A percentile compares a stretch with the other conserved stretches of the same genome.
These are phyloP conservation scores for Aporophyla nigra DNA, from an alignment of 2,888 invertebrate genomes.

Conservation along the genomic window DNA sequence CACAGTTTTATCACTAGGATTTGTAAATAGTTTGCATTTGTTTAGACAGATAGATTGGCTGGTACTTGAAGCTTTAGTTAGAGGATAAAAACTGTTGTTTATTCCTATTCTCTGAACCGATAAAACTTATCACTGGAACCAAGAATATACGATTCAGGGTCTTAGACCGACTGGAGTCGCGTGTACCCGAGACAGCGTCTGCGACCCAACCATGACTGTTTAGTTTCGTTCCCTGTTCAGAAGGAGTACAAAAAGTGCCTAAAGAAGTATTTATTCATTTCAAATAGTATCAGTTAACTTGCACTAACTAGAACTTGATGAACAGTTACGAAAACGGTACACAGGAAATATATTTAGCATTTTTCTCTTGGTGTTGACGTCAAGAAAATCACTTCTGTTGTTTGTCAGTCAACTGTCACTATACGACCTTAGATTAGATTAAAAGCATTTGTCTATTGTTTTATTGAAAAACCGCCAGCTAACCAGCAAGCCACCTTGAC, in stretches of 20 bases:
- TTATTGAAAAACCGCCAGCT: neutral
- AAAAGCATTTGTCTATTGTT: neutral
- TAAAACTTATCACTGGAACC: neutral
- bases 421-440: neutral
- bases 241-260: neutral
- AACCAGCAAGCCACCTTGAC: neutral
- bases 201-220: neutral
- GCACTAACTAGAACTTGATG: neutral
- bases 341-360: too few species aligned
- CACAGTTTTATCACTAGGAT: constrained; percentile 41
- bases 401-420: neutral
- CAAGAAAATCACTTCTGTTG: neutral
- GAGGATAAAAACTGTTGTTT: neutral
- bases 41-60: neutral
- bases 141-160: neutral
- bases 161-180: neutral
- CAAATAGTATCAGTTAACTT: neutral
- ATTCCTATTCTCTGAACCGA: neutral
- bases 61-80: constrained; percentile 6
- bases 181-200: neutral
- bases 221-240: neutral
- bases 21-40: constrained; percentile 24
- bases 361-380: neutral
- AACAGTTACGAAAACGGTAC: neutral
- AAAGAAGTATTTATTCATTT: neutral